Evolutionary conservation across 2,888 invertebrate genomes (phyloP).

Genomic region (Drosophila ezoana): DNA sequence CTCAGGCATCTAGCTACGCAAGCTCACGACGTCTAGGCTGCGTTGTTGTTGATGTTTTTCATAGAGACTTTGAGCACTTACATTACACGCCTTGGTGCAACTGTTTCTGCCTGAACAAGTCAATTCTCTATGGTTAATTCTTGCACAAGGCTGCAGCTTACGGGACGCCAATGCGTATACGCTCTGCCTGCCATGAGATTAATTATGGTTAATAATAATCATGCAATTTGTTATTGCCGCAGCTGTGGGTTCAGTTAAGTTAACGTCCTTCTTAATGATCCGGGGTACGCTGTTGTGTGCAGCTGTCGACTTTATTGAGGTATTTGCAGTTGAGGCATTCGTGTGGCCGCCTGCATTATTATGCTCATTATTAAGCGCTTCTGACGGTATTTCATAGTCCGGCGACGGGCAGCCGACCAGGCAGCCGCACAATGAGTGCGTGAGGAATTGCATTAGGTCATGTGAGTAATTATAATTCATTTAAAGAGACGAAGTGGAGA

Average conservation of each 20-base stretch:
- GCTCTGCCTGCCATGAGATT: constrained; percentile 40
- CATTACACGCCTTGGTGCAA: too few species aligned
- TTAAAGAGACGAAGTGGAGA: background rate
- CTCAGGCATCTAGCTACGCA: too few species aligned
- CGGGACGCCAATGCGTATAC: too few species aligned
- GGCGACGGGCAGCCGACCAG: background rate
- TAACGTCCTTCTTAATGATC: constrained; percentile 17
- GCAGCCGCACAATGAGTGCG: constrained; percentile 27
- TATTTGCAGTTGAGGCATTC: constrained; percentile 39
- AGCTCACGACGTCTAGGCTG: too few species aligned
- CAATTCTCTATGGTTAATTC: too few species aligned
- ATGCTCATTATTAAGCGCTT: constrained; percentile 55
- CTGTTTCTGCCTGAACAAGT: too few species aligned
- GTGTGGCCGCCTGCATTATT: constrained; percentile 51
- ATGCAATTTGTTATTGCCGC: constrained; percentile 53
- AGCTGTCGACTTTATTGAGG: constrained; percentile 50
- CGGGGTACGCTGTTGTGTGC: too few species aligned
- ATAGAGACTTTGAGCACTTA: too few species aligned
- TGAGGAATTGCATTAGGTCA: constrained; percentile 62
- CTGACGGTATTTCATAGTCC: constrained; percentile 15
- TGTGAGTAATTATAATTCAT: constrained; percentile 62
- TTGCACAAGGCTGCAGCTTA: too few species aligned
- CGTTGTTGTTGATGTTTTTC: too few species aligned
- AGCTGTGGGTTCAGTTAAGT: constrained; percentile 19
- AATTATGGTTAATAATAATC: constrained; percentile 67